These are phyloP conservation scores for Lydus trimaculatus DNA, from an alignment of 2,888 invertebrate genomes.

Conservation along the genomic window DNA sequence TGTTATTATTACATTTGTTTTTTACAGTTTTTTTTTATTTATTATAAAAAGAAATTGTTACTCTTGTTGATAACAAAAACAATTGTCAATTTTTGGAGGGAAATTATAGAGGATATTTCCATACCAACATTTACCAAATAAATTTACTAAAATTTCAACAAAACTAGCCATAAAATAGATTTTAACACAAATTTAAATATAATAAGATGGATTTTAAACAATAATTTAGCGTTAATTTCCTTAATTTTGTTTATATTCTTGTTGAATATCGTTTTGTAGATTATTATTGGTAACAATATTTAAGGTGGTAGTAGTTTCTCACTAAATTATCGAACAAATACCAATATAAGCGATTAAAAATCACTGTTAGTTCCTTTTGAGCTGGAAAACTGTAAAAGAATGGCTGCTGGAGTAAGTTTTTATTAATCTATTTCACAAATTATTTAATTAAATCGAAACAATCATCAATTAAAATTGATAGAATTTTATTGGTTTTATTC, in stretches of 20 bases:
- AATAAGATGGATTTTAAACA: too few species aligned
- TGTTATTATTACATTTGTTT: neutral
- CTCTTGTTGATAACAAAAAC: neutral
- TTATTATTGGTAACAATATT: neutral
- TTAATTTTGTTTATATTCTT: too few species aligned
- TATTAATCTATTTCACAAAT: constrained; percentile 30
- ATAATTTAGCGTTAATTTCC: too few species aligned
- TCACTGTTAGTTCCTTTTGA: constrained; percentile 23
- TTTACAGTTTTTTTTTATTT: neutral
- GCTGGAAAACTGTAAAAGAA: constrained; percentile 55
- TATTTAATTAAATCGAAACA: constrained; percentile 24
- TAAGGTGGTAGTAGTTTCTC: neutral
- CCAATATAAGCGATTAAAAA: constrained; percentile 2
- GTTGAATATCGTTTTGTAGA: too few species aligned
- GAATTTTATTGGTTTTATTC: neutral
- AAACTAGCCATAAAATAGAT: neutral
- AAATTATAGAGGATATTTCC: neutral
- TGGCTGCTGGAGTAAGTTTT: constrained; percentile 77
- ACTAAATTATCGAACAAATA: neutral
- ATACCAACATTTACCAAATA: neutral
- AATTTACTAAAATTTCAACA: neutral
- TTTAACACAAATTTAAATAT: too few species aligned
- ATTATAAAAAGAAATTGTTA: neutral
- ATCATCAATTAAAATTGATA: constrained; percentile 31
- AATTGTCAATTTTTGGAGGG: constrained; percentile 3